Evolutionary conservation across 2,797 vertebrate species (phyloP).

Genomic region (Sus cebifrons): DNA sequence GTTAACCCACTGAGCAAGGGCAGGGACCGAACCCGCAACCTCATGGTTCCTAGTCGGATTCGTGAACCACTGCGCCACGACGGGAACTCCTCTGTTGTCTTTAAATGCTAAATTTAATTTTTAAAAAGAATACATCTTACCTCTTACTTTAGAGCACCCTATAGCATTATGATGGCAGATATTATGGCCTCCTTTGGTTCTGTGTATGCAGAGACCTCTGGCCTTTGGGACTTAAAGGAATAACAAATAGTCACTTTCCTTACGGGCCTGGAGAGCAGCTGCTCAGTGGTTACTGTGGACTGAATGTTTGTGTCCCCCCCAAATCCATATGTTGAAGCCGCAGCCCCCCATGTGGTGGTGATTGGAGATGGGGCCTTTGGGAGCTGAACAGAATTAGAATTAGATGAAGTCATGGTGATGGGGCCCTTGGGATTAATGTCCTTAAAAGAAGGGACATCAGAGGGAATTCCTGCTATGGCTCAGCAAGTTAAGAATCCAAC

Average conservation of each 20-base stretch:
- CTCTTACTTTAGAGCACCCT: neutral
- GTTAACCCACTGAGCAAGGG: too few species aligned
- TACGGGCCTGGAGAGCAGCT: neutral
- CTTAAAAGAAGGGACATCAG: neutral
- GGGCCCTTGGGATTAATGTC: neutral
- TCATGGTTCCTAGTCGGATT: too few species aligned
- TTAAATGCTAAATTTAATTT: slow-evolving; percentile 31
- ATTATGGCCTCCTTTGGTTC: neutral
- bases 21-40: too few species aligned
- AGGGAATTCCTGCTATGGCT: neutral
- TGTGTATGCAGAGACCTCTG: neutral
- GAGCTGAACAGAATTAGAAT: neutral
- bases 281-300: neutral
- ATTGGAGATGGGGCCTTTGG: neutral
- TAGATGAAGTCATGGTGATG: neutral
- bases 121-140: neutral
- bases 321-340: neutral
- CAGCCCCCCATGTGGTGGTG: neutral
- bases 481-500: too few species aligned
- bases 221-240: slow-evolving; percentile 16
- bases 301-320: neutral
- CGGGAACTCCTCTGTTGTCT: neutral
- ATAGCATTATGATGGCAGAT: neutral
- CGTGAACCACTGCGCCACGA: too few species aligned
- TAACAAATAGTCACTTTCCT: neutral